These are phyloP conservation scores for Manduca sexta DNA, from an alignment of 1,140 invertebrate species.

Conservation along the genomic window DNA sequence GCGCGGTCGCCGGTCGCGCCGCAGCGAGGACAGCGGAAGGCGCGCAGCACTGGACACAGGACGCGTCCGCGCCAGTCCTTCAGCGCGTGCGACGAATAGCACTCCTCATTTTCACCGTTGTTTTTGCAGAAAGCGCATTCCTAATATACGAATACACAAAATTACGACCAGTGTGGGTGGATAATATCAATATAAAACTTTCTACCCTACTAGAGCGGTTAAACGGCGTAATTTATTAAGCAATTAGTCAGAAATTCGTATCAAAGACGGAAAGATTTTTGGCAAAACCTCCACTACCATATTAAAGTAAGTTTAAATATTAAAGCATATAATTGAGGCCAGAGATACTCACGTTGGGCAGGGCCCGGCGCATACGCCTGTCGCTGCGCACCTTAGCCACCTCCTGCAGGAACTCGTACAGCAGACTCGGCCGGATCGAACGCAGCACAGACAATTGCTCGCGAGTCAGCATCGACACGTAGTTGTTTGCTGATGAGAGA, in stretches of 20 bases:
- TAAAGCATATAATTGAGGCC: neutral
- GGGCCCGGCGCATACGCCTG: constrained; percentile 42
- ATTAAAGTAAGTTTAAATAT: neutral
- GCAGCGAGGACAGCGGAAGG: constrained; percentile 82
- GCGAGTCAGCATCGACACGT: constrained; percentile 54
- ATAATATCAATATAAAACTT: too few relatives aligned
- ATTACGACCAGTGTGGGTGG: too few relatives aligned
- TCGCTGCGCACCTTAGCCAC: constrained; percentile 51
- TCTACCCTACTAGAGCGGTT: too few relatives aligned
- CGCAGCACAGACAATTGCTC: constrained; percentile 52
- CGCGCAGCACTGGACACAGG: constrained; percentile 80
- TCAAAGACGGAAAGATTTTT: too few relatives aligned
- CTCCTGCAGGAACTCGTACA: constrained; percentile 57
- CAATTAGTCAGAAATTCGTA: too few relatives aligned
- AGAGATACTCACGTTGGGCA: constrained; percentile 39
- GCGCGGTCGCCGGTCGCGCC: constrained; percentile 80
- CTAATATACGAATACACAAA: constrained; percentile 15
- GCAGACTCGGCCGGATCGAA: constrained; percentile 43
- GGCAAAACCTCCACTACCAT: too few relatives aligned
- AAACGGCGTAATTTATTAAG: too few relatives aligned
- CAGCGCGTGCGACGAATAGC: constrained; percentile 79
- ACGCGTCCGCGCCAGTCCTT: constrained; percentile 79
- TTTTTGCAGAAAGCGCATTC: constrained; percentile 85
- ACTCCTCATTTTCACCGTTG: constrained; percentile 79
- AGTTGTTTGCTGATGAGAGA: constrained; percentile 54